A percentile compares a stretch with the other conserved stretches of the same genome.
These are phyloP conservation scores for Calonectris borealis DNA, from an alignment of 2,113 vertebrate species.

Conservation along the genomic window DNA sequence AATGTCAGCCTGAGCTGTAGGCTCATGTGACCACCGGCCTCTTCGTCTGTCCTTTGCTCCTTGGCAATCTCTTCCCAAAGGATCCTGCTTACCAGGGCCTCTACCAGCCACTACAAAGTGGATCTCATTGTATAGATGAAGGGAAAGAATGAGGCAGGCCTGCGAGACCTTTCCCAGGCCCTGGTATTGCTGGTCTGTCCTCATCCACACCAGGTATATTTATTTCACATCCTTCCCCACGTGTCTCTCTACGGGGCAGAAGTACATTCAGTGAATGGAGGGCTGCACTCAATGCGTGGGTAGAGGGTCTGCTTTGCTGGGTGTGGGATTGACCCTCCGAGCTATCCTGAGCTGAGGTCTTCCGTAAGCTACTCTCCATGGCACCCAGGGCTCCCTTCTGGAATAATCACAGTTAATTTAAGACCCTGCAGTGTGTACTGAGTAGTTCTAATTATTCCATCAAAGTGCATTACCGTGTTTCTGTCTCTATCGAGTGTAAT, in stretches of 20 bases:
- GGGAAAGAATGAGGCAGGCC: background rate
- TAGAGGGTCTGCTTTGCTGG: background rate
- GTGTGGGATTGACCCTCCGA: background rate
- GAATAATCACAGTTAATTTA: background rate
- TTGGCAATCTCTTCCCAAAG: background rate
- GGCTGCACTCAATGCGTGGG: background rate
- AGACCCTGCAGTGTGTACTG: background rate
- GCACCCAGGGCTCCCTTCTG: background rate
- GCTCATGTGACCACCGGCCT: background rate
- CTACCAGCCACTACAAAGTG: background rate
- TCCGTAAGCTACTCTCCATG: background rate
- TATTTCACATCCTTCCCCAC: background rate
- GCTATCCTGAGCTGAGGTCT: background rate
- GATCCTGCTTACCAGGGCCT: background rate
- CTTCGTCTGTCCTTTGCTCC: background rate
- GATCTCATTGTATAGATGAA: background rate
- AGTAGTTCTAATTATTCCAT: conserved; percentile 21
- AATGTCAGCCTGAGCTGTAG: background rate
- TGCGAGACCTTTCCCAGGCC: background rate
- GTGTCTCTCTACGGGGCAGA: background rate
- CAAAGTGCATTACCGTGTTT: background rate
- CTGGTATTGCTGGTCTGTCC: background rate
- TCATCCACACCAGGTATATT: background rate
- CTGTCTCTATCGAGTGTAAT: background rate
- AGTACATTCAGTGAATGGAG: background rate